These are phyloP conservation scores for Macropodus opercularis DNA, from an alignment of 2,797 vertebrate species.

Conservation along the genomic window DNA sequence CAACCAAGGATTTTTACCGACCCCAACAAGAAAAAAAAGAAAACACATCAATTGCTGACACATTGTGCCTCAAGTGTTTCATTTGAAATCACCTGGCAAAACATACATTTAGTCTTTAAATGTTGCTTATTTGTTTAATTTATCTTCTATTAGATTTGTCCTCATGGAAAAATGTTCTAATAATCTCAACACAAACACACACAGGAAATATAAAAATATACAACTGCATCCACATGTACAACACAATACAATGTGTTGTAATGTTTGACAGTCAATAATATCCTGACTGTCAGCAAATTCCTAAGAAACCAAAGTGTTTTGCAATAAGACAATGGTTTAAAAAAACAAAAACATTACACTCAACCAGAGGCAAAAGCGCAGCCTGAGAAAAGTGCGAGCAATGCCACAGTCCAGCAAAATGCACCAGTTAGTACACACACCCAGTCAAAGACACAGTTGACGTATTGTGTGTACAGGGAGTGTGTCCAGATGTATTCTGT, in stretches of 20 bases:
- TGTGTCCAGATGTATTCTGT: not conserved
- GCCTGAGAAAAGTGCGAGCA: not conserved
- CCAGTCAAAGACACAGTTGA: not conserved
- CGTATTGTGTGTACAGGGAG: too few relatives aligned
- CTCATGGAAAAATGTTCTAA: not conserved
- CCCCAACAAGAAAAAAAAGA: not conserved
- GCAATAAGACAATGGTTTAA: conserved; percentile 17
- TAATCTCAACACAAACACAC: not conserved
- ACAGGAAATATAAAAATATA: not conserved
- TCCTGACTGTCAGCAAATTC: conserved; percentile 32
- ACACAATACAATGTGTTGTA: not conserved
- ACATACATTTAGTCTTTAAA: not conserved
- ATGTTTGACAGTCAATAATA: conserved; percentile 17
- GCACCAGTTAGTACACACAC: not conserved
- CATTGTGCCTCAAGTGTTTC: not conserved
- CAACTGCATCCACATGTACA: not conserved
- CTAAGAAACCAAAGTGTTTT: conserved; percentile 31
- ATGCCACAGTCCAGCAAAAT: conserved; percentile 8
- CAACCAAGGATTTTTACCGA: conserved; percentile 5
- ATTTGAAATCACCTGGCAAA: not conserved
- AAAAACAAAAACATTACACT: conserved; percentile 3
- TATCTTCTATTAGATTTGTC: not conserved
- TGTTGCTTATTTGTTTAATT: not conserved
- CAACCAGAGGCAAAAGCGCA: conserved; percentile 10
- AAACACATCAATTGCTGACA: not conserved